phyloP scores from a whole-genome alignment of 1,140 invertebrate genomes.

The Temnothorax longispinosus region DNA sequence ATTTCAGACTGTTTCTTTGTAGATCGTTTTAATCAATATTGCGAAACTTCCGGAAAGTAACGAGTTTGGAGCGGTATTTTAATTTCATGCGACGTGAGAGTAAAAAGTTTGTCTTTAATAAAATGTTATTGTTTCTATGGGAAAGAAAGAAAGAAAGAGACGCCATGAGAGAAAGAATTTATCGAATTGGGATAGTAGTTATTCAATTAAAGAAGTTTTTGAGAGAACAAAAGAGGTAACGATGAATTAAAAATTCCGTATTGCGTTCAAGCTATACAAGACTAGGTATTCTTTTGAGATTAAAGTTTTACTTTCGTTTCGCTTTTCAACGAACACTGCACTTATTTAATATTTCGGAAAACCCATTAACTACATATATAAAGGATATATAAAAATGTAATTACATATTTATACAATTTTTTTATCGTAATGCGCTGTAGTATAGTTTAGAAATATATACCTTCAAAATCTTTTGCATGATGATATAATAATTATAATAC shows the following conservation, averaged over 20 bases:
- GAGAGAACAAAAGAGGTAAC: constrained; percentile 24
- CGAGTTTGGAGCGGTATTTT: constrained; percentile 33
- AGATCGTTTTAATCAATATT: constrained; percentile 39
- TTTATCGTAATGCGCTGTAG: no score
- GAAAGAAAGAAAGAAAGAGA: neutral
- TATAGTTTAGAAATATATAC: no score
- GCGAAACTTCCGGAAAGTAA: constrained; percentile 26
- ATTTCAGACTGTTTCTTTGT: constrained; percentile 26
- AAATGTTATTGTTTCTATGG: constrained; percentile 28
- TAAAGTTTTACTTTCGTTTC: constrained; percentile 9
- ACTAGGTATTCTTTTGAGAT: constrained; percentile 31
- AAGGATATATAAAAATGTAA: neutral
- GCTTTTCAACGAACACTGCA: neutral
- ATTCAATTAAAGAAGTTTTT: constrained; percentile 54
- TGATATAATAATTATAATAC: no score
- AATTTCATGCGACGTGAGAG: constrained; percentile 40
- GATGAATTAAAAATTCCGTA: constrained; percentile 12
- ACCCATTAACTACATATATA: neutral
- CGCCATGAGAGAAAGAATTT: neutral
- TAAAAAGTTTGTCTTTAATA: constrained; percentile 46
- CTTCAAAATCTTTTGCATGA: no score
- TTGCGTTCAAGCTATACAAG: constrained; percentile 28
- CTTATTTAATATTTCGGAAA: neutral
- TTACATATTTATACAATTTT: neutral
- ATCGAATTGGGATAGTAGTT: constrained; percentile 26